These are phyloP conservation scores for Heliconius ethilla DNA, from an alignment of 2,888 invertebrate species.

Conservation along the genomic window DNA sequence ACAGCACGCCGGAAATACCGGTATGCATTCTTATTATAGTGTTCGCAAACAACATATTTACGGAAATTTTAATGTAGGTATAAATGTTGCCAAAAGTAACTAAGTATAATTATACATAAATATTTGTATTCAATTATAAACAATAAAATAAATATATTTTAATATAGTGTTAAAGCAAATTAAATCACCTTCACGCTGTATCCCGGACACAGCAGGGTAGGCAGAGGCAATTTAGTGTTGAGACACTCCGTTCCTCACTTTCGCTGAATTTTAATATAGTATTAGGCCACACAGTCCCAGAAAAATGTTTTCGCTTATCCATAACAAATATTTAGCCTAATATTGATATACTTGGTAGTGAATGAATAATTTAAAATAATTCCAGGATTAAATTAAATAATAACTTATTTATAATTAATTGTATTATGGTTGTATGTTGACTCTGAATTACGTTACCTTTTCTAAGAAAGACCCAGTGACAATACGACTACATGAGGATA, in stretches of 20 bases:
- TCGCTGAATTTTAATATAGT: too few relatives aligned
- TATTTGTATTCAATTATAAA: not conserved
- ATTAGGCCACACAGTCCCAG: too few relatives aligned
- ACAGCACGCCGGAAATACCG: constrained; percentile 65
- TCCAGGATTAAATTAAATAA: too few relatives aligned
- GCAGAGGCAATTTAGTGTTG: too few relatives aligned
- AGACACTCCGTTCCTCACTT: too few relatives aligned
- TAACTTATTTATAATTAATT: not conserved
- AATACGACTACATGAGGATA: not conserved
- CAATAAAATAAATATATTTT: not conserved
- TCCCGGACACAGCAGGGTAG: too few relatives aligned
- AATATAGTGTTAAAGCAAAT: not conserved
- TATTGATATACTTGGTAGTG: too few relatives aligned
- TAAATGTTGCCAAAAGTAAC: not conserved
- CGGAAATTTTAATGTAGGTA: not conserved
- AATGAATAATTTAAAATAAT: too few relatives aligned
- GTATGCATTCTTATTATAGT: constrained; percentile 51
- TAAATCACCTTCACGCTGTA: too few relatives aligned
- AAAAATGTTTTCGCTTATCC: too few relatives aligned
- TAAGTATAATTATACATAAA: constrained; percentile 18
- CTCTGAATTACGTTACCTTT: not conserved
- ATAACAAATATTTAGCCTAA: too few relatives aligned
- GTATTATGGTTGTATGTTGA: not conserved
- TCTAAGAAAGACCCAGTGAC: constrained; percentile 3
- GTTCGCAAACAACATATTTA: constrained; percentile 50